phyloP scores from a whole-genome alignment of 64 coral and sea anemone genomes.

The Pocillopora verrucosa region DNA sequence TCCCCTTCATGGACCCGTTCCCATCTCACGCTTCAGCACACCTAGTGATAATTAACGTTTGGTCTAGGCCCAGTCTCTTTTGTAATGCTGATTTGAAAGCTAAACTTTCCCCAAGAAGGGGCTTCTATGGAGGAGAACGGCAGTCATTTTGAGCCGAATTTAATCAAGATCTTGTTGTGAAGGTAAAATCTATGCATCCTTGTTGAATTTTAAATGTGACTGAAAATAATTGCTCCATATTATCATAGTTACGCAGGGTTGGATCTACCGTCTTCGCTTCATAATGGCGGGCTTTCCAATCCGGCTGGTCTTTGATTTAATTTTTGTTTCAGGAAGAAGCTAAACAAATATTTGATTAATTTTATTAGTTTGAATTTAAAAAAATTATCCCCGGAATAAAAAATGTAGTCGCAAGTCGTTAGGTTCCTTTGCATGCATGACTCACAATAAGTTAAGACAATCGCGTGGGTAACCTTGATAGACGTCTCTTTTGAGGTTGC shows the following conservation, averaged over 20 bases:
- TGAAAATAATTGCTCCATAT: not conserved
- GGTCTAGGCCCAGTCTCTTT: slow-evolving; percentile 3
- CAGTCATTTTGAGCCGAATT: not conserved
- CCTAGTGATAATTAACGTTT: too few relatives aligned
- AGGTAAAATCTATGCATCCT: not conserved
- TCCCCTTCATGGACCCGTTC: too few relatives aligned
- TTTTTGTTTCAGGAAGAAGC: not conserved
- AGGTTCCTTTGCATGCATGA: too few relatives aligned
- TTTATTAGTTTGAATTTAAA: too few relatives aligned
- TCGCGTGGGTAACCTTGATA: too few relatives aligned
- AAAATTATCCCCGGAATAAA: too few relatives aligned
- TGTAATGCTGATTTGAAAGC: not conserved
- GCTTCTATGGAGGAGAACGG: not conserved
- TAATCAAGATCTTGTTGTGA: not conserved
- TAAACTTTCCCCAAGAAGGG: not conserved
- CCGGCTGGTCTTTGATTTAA: not conserved
- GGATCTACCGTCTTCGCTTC: not conserved
- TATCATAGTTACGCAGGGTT: not conserved
- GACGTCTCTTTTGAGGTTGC: too few relatives aligned
- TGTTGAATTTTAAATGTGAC: not conserved
- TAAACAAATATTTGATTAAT: too few relatives aligned
- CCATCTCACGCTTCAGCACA: too few relatives aligned
- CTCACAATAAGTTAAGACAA: too few relatives aligned
- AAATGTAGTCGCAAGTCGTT: too few relatives aligned
- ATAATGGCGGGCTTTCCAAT: not conserved